Conservation (phyloP, 2,888 invertebrate species). For the Colletes collaris region DNA sequence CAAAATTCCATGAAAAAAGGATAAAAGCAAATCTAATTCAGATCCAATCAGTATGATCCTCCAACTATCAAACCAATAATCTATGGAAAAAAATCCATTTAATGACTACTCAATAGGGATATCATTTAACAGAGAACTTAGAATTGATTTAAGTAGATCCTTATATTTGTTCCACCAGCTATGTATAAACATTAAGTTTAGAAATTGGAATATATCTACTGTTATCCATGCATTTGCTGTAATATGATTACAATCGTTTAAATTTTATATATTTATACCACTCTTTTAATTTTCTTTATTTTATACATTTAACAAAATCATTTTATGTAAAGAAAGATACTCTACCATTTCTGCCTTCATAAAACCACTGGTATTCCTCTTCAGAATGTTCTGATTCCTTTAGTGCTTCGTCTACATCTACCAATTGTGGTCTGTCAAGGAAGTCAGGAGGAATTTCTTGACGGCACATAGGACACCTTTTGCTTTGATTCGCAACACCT, state of each 20-base stretch:
- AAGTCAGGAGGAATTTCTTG: conserved; percentile 95
- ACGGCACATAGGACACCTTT: conserved; percentile 96
- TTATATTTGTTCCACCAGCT: no score
- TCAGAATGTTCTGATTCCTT: conserved; percentile 84
- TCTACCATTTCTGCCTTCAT: conserved; percentile 96
- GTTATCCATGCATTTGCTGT: no score
- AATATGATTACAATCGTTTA: background rate
- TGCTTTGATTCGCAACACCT: conserved; percentile 94
- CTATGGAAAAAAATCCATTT: no score
- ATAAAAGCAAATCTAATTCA: no score
- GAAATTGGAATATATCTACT: no score
- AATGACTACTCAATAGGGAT: no score
- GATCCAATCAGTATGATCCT: no score
- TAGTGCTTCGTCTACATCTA: conserved; percentile 85
- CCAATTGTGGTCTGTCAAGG: conserved; percentile 92
- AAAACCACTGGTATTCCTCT: conserved; percentile 96
- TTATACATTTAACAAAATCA: background rate
- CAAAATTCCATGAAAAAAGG: no score
- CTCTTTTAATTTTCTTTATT: background rate
- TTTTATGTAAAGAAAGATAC: conserved; percentile 56
- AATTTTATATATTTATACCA: background rate
- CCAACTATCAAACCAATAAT: no score
- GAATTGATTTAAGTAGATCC: no score
- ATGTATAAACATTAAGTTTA: no score
- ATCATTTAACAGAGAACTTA: no score